Evolutionary conservation across 2,797 vertebrate species (phyloP).

Genomic region (Cheirogaleus major): DNA sequence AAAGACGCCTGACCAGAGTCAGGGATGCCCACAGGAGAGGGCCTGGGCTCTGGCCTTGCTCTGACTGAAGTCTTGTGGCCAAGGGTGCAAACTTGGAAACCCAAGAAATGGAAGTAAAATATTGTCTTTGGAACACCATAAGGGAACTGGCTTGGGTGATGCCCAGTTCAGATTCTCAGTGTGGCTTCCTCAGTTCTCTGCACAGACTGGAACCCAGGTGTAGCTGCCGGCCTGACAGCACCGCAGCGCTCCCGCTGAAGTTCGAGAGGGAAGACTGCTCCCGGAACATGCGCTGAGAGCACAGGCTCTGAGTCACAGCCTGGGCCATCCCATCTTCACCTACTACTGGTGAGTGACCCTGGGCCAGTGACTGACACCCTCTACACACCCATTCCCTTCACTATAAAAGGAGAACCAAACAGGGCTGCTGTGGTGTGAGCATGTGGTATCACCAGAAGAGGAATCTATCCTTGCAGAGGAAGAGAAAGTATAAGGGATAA

Average conservation of each 20-base stretch:
- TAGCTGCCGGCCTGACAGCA: fast-evolving
- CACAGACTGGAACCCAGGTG: too few relatives aligned
- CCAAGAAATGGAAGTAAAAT: not conserved
- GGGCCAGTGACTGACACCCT: too few relatives aligned
- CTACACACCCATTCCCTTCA: not conserved
- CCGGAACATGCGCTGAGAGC: fast-evolving
- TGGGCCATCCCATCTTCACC: too few relatives aligned
- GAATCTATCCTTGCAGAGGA: fast-evolving
- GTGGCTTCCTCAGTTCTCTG: too few relatives aligned
- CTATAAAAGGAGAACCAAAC: not conserved
- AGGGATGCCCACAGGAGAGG: not conserved
- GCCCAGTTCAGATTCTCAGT: not conserved
- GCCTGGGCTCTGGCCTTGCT: not conserved
- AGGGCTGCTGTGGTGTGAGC: too few relatives aligned
- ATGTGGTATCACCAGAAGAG: too few relatives aligned
- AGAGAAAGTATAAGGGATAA: fast-evolving
- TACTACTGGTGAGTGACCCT: not conserved
- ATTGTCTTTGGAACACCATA: not conserved
- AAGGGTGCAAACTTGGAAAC: not conserved
- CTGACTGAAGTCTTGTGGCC: not conserved
- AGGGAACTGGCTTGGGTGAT: not conserved
- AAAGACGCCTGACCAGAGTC: not conserved
- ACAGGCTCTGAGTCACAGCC: not conserved
- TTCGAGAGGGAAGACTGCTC: too few relatives aligned
- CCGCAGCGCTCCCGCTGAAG: fast-evolving